Conservation (phyloP, 2,888 invertebrate species). For the Eristalinus aeneus region DNA sequence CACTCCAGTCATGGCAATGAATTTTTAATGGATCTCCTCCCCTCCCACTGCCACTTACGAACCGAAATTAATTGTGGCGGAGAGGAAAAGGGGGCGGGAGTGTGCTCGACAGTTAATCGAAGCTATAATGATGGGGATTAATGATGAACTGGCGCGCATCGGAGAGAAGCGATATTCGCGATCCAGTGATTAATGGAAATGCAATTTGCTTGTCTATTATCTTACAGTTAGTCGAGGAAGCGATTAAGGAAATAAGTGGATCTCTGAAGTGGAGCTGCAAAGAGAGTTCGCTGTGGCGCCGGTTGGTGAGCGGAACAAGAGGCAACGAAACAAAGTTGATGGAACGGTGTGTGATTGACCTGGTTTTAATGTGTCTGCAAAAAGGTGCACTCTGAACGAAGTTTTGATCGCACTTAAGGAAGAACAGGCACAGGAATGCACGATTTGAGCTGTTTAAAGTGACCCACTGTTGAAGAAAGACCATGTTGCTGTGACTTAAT, state of each 20-base stretch:
- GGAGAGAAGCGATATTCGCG: background rate
- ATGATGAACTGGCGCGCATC: constrained; percentile 27
- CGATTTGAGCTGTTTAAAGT: too few relatives aligned
- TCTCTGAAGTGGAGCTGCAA: constrained; percentile 19
- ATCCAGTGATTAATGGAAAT: constrained; percentile 53
- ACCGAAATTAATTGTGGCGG: background rate
- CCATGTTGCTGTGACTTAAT: too few relatives aligned
- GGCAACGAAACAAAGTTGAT: background rate
- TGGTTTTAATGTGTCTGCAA: background rate
- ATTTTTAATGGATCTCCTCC: constrained; percentile 29
- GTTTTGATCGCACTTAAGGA: too few relatives aligned
- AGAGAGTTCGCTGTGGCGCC: background rate
- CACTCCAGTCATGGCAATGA: background rate
- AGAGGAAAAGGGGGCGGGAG: background rate
- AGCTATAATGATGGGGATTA: constrained; percentile 43
- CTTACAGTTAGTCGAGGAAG: constrained; percentile 10
- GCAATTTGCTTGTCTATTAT: constrained; percentile 33
- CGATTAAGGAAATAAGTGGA: constrained; percentile 22
- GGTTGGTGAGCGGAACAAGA: background rate
- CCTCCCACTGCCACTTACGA: background rate
- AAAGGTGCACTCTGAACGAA: background rate
- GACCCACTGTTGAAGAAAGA: too few relatives aligned
- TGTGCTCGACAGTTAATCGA: constrained; percentile 18
- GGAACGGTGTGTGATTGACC: background rate
- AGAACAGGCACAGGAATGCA: too few relatives aligned